Percentiles rank a stretch among this genome's conserved stretches.
Evolutionary conservation across 2,888 invertebrate genomes (phyloP).

Genomic region (Patella caerulea): DNA sequence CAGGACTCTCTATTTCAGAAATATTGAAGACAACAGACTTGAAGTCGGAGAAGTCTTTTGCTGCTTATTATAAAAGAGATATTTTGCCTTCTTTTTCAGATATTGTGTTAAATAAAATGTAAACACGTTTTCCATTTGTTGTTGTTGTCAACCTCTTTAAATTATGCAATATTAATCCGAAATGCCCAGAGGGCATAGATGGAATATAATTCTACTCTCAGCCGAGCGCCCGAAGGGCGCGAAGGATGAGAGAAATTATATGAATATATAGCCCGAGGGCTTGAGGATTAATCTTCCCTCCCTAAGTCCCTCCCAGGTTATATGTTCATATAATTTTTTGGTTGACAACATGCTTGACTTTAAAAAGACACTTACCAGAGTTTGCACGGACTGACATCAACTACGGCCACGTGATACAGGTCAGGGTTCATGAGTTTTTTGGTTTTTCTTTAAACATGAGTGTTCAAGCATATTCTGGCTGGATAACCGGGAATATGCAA

Average conservation of each 20-base stretch:
- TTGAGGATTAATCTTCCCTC: not conserved
- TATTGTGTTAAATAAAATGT: not conserved
- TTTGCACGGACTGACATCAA: not conserved
- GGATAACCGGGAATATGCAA: no score
- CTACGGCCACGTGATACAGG: no score
- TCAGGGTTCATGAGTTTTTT: no score
- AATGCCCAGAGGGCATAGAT: no score
- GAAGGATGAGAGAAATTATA: no score
- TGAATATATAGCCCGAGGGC: not conserved
- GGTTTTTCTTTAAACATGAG: no score
- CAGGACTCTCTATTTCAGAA: no score
- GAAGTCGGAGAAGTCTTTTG: conserved; percentile 19
- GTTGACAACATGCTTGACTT: not conserved
- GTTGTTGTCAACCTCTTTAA: no score
- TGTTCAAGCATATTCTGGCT: no score
- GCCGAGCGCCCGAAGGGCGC: no score
- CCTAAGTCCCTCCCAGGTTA: not conserved
- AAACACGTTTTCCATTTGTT: not conserved
- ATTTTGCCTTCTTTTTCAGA: not conserved
- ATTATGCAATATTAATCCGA: no score
- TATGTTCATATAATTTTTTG: not conserved
- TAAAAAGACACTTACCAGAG: not conserved
- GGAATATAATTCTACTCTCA: no score
- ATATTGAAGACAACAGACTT: conserved; percentile 20
- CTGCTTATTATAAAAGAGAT: conserved; percentile 16